phyloP scores from a whole-genome alignment of 2,888 invertebrate genomes.

The Aleiodes testaceus region DNA sequence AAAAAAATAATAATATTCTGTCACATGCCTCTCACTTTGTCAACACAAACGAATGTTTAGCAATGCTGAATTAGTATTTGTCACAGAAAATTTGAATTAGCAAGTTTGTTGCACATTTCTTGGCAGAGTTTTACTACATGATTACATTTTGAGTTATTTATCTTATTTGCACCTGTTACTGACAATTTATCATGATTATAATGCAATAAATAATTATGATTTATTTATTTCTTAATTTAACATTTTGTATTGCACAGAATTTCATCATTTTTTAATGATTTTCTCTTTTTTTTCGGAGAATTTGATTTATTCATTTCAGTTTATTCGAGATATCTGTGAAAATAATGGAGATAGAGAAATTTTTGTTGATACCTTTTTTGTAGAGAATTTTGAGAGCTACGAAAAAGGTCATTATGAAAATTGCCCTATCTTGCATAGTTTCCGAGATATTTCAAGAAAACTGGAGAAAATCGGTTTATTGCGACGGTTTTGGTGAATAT shows the following conservation, averaged over 20 bases:
- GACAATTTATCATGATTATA: not conserved
- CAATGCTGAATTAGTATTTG: not conserved
- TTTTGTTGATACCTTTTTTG: no score
- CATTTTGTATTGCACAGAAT: slow-evolving; percentile 16
- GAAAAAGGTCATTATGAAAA: not conserved
- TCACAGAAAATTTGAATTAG: not conserved
- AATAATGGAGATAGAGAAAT: no score
- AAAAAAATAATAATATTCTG: no score
- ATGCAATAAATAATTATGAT: not conserved
- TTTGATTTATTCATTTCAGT: no score
- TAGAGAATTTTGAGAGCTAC: no score
- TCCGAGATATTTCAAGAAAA: no score
- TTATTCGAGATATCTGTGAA: no score
- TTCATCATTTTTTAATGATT: slow-evolving; percentile 5
- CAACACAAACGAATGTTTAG: not conserved
- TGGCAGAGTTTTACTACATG: slow-evolving; percentile 10
- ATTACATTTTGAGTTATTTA: slow-evolving; percentile 15
- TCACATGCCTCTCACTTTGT: no score
- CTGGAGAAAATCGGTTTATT: no score
- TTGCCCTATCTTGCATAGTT: no score
- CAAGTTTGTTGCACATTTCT: slow-evolving; percentile 28
- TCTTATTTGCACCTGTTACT: slow-evolving; percentile 13
- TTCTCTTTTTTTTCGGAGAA: not conserved
- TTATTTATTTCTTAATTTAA: not conserved
- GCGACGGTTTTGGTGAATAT: no score